phyloP scores from a whole-genome alignment of 2,797 vertebrate species.

The Morus bassanus region DNA sequence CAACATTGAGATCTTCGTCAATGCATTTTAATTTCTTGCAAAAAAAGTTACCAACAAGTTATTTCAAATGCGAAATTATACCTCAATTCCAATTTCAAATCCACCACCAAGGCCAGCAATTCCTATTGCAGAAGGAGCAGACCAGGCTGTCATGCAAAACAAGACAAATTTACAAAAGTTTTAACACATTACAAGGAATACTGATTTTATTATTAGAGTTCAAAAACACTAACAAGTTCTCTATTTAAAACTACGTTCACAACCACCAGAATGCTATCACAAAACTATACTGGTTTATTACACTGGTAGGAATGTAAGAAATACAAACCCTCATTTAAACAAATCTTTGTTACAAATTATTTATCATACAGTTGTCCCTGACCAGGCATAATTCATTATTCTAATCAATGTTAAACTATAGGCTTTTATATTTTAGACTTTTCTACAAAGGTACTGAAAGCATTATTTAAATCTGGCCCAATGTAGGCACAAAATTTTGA shows the following conservation, averaged over 20 bases:
- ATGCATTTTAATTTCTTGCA: background rate
- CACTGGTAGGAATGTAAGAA: background rate
- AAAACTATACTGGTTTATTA: background rate
- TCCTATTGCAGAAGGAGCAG: slow-evolving; percentile 94
- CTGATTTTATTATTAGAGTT: background rate
- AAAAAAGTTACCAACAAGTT: slow-evolving; percentile 6
- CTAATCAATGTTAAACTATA: background rate
- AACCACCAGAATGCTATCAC: background rate
- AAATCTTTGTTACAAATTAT: background rate
- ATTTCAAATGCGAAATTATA: slow-evolving; percentile 52
- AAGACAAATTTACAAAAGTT: background rate
- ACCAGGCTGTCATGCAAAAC: slow-evolving; percentile 84
- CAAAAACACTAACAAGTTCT: background rate
- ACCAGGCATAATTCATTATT: background rate
- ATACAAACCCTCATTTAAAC: background rate
- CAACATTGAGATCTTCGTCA: background rate
- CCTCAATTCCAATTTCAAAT: slow-evolving; percentile 96
- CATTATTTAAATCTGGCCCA: background rate
- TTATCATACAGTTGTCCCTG: background rate
- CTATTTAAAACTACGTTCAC: background rate
- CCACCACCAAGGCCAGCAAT: slow-evolving; percentile 96
- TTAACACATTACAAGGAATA: background rate
- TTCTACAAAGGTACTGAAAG: background rate
- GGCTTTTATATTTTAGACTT: background rate
- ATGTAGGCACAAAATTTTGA: background rate